These are phyloP conservation scores for Hestina assimilis DNA, from an alignment of 1,140 invertebrate genomes.

Conservation along the genomic window DNA sequence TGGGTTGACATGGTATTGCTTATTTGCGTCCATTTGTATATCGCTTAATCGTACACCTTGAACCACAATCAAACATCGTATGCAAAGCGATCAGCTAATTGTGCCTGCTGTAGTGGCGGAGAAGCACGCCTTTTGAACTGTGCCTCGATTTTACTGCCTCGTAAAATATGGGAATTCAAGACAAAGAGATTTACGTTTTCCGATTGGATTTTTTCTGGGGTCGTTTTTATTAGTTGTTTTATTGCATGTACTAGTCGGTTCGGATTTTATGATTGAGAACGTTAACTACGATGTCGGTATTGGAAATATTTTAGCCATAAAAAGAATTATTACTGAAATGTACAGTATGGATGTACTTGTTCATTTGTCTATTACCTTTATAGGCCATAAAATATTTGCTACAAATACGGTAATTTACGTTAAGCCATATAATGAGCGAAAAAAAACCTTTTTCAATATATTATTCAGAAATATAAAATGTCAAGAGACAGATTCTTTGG, in stretches of 20 bases:
- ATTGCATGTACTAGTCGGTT: not conserved
- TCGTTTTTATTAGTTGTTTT: conserved; percentile 7
- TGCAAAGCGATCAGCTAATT: conserved; percentile 62
- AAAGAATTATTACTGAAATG: not conserved
- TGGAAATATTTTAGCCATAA: not conserved
- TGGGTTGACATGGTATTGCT: too few relatives aligned
- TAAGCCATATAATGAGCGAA: too few relatives aligned
- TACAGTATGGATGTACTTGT: too few relatives aligned
- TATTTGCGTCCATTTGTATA: too few relatives aligned
- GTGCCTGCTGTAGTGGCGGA: conserved; percentile 42
- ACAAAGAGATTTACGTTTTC: conserved; percentile 19
- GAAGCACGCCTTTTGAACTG: conserved; percentile 39
- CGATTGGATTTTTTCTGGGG: conserved; percentile 15
- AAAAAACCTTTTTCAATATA: too few relatives aligned
- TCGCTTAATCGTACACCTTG: conserved; percentile 5
- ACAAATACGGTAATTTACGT: too few relatives aligned
- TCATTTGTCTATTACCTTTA: too few relatives aligned
- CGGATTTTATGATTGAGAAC: not conserved
- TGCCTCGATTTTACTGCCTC: conserved; percentile 28
- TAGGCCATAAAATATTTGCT: too few relatives aligned
- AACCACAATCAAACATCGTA: conserved; percentile 35
- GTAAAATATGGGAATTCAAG: conserved; percentile 38
- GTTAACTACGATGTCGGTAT: not conserved
- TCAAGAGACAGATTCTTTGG: too few relatives aligned
- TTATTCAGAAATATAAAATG: too few relatives aligned